Conservation (phyloP, 64 coral and sea anemone species). For the Pocillopora damicornis region DNA sequence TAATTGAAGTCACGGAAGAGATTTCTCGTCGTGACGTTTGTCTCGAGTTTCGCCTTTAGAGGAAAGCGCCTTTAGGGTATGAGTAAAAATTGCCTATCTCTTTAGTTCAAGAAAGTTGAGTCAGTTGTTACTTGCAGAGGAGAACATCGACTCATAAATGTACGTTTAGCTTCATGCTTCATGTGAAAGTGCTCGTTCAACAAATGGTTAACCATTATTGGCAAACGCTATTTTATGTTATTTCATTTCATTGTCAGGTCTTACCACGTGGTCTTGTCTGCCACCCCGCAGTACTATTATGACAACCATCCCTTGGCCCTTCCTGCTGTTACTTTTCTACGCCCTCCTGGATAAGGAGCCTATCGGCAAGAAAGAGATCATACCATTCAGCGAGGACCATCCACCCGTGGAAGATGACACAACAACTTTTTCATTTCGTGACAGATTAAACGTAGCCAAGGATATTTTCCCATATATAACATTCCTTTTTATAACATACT, state of each 20-base stretch:
- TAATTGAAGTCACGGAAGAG: too few relatives aligned
- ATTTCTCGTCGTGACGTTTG: too few relatives aligned
- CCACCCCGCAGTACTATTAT: constrained; percentile 69
- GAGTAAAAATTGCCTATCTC: too few relatives aligned
- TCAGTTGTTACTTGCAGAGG: too few relatives aligned
- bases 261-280: constrained; percentile 70
- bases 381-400: neutral
- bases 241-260: constrained; percentile 37
- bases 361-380: neutral
- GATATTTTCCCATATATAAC: constrained; percentile 67
- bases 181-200: too few relatives aligned
- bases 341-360: constrained; percentile 64
- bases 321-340: constrained; percentile 57
- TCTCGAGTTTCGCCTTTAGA: too few relatives aligned
- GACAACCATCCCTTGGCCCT: constrained; percentile 70
- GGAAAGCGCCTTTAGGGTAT: too few relatives aligned
- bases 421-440: neutral
- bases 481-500: constrained; percentile 79
- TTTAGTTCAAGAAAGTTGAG: too few relatives aligned
- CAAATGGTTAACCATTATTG: too few relatives aligned
- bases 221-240: too few relatives aligned
- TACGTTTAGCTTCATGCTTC: too few relatives aligned
- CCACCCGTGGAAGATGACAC: neutral
- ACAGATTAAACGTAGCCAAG: constrained; percentile 52
- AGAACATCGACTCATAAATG: too few relatives aligned